phyloP scores from a whole-genome alignment of 2,888 invertebrate species.

The Crioceris asparagi region DNA sequence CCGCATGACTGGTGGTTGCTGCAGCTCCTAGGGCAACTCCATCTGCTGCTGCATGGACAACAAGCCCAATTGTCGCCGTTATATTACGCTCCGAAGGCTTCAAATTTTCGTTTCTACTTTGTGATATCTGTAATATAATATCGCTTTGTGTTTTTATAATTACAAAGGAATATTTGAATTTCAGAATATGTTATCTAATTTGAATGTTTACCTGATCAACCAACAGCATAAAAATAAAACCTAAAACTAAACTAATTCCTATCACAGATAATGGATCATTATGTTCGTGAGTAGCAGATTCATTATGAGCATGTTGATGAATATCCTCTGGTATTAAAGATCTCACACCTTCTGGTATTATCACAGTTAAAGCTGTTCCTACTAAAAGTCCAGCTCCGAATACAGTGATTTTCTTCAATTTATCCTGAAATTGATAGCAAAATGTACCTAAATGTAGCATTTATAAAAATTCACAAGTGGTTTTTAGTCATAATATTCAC shows the following conservation, averaged over 20 bases:
- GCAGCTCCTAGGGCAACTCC: constrained; percentile 98
- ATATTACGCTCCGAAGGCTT: constrained; percentile 61
- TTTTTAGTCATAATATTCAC: too few species aligned
- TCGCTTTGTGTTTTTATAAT: background rate
- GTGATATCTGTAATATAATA: constrained; percentile 34
- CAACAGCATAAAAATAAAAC: constrained; percentile 95
- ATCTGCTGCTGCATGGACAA: constrained; percentile 98
- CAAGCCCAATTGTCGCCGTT: constrained; percentile 92
- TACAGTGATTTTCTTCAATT: constrained; percentile 85
- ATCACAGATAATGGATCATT: constrained; percentile 68
- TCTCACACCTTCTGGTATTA: constrained; percentile 97
- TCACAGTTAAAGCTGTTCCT: constrained; percentile 94
- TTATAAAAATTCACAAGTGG: background rate
- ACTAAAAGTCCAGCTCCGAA: constrained; percentile 95
- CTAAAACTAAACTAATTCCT: constrained; percentile 85
- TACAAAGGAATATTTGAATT: too few species aligned
- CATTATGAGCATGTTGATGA: constrained; percentile 21
- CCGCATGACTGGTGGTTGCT: constrained; percentile 89
- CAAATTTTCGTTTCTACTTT: constrained; percentile 47
- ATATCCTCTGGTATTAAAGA: constrained; percentile 44
- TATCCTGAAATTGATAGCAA: constrained; percentile 79
- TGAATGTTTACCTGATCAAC: constrained; percentile 63
- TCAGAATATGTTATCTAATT: too few species aligned
- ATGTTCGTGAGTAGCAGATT: constrained; percentile 37
- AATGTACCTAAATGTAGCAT: background rate